phyloP scores from a whole-genome alignment of 2,888 invertebrate species.

The Sesia bembeciformis region DNA sequence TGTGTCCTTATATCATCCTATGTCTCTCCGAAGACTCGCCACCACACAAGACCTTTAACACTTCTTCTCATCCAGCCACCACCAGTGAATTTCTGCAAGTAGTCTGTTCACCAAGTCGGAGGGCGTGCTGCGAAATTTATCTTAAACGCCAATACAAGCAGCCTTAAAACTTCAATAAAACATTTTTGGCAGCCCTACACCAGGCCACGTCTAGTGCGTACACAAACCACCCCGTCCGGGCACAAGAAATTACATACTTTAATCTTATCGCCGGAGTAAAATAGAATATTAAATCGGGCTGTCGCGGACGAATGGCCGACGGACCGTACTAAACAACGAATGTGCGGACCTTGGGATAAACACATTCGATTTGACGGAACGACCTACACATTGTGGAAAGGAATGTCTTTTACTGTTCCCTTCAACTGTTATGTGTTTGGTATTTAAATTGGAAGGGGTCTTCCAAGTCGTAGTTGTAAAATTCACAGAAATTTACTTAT shows the following conservation, averaged over 20 bases:
- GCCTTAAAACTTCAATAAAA: too few relatives aligned
- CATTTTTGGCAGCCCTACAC: slow-evolving; percentile 32
- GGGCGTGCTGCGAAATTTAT: too few relatives aligned
- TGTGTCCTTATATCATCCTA: too few relatives aligned
- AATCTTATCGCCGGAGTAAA: slow-evolving; percentile 69
- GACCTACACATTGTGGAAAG: slow-evolving; percentile 20
- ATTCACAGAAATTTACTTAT: too few relatives aligned
- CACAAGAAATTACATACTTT: slow-evolving; percentile 73
- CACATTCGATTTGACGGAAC: slow-evolving; percentile 42
- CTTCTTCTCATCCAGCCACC: too few relatives aligned
- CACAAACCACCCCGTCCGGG: slow-evolving; percentile 49
- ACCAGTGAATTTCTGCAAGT: too few relatives aligned
- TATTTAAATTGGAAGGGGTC: too few relatives aligned
- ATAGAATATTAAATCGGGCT: slow-evolving; percentile 70
- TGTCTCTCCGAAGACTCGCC: too few relatives aligned
- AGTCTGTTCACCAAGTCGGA: too few relatives aligned
- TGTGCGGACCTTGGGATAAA: slow-evolving; percentile 24
- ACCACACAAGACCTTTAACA: too few relatives aligned
- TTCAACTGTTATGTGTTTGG: neutral
- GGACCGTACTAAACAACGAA: slow-evolving; percentile 53
- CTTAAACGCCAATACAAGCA: too few relatives aligned
- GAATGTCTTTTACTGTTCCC: slow-evolving; percentile 28
- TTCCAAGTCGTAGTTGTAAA: too few relatives aligned
- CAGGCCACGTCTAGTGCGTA: slow-evolving; percentile 30
- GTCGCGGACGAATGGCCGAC: slow-evolving; percentile 40